phyloP scores from a whole-genome alignment of 2,888 invertebrate species.

The Melanostoma mellinum region DNA sequence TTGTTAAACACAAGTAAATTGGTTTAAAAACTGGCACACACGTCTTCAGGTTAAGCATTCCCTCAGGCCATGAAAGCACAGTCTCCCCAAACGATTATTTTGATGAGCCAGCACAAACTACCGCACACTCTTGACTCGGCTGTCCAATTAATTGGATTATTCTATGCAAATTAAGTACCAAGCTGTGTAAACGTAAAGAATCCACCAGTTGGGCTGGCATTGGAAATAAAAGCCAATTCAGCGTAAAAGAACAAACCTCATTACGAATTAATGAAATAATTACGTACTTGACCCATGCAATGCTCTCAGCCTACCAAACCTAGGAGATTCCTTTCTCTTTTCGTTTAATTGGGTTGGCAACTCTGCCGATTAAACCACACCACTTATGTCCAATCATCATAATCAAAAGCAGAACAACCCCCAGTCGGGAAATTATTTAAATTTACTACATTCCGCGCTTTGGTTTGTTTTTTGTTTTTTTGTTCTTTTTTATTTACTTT shows the following conservation, averaged over 20 bases:
- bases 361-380: conserved; percentile 53
- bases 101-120: too few species aligned
- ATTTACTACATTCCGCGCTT: conserved; percentile 55
- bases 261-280: conserved; percentile 40
- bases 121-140: too few species aligned
- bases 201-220: not conserved
- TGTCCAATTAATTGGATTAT: not conserved
- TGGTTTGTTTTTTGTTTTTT: conserved; percentile 12
- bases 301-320: not conserved
- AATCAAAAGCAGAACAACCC: conserved; percentile 50
- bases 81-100: too few species aligned
- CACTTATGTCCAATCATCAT: conserved; percentile 60
- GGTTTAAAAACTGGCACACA: too few species aligned
- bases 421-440: conserved; percentile 55
- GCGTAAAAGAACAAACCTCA: not conserved
- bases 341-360: conserved; percentile 41
- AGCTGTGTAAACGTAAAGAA: not conserved
- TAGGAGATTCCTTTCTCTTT: conserved; percentile 2
- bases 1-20: too few species aligned
- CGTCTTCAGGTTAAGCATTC: too few species aligned
- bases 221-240: not conserved
- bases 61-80: too few species aligned
- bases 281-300: conserved; percentile 57
- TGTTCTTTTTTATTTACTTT: conserved; percentile 15
- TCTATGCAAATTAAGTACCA: conserved; percentile 9